These are phyloP conservation scores for Sitta carolinensis DNA, from an alignment of 2,797 vertebrate species.

Conservation along the genomic window DNA sequence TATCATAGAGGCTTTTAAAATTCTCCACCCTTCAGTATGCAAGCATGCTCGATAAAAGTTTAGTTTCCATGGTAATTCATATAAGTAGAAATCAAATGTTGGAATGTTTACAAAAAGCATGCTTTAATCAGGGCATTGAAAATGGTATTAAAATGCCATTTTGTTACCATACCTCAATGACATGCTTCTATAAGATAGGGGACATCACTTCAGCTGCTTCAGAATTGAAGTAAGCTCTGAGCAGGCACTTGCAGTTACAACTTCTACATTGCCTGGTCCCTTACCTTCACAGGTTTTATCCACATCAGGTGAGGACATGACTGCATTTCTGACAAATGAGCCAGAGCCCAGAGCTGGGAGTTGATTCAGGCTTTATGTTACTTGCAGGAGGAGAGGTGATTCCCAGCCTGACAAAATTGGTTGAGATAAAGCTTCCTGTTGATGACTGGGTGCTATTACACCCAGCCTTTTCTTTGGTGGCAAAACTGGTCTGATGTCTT, in stretches of 20 bases:
- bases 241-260: not conserved
- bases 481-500: slow-evolving; percentile 38
- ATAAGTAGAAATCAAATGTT: slow-evolving; percentile 37
- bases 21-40: not conserved
- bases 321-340: not conserved
- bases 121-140: not conserved
- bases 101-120: slow-evolving; percentile 28
- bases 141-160: not conserved
- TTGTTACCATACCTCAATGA: not conserved
- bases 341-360: not conserved
- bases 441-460: not conserved
- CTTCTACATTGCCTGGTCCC: not conserved
- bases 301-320: not conserved
- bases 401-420: not conserved
- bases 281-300: not conserved
- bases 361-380: not conserved
- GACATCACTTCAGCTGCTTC: not conserved
- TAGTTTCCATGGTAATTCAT: slow-evolving; percentile 57
- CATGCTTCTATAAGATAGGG: not conserved
- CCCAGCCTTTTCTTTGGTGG: not conserved
- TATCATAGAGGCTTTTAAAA: not conserved
- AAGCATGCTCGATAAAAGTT: not conserved
- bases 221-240: not conserved
- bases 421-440: not conserved
- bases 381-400: not conserved